Conservation (phyloP, 2,113 vertebrate species). For the Coturnix japonica region DNA sequence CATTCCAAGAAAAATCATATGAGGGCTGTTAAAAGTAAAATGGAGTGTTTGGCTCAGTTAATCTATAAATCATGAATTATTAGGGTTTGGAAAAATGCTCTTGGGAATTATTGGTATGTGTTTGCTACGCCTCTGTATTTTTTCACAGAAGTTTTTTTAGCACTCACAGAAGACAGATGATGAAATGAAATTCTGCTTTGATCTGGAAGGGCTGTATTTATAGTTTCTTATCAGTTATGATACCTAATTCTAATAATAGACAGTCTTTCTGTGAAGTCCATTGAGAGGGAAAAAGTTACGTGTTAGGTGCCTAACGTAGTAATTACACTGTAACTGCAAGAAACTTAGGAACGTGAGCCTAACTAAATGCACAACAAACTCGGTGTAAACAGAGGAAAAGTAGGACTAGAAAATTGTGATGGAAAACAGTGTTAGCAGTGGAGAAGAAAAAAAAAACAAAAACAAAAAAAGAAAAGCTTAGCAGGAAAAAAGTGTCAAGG, state of each 20-base stretch:
- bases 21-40: neutral
- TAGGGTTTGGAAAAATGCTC: neutral
- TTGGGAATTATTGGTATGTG: neutral
- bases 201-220: too few relatives aligned
- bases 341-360: neutral
- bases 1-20: neutral
- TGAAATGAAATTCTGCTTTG: neutral
- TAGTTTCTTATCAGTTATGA: neutral
- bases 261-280: neutral
- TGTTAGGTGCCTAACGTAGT: neutral
- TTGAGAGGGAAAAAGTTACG: neutral
- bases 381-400: neutral
- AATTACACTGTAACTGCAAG: neutral
- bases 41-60: neutral
- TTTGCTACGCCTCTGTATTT: neutral
- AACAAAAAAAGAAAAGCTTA: neutral
- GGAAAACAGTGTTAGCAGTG: neutral
- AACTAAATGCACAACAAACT: neutral
- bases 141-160: neutral
- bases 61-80: neutral
- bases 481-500: neutral
- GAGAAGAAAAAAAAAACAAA: neutral
- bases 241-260: neutral
- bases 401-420: neutral
- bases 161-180: neutral